Conservation (phyloP, 92 coral and sea anemone species). For the Porites rus region DNA sequence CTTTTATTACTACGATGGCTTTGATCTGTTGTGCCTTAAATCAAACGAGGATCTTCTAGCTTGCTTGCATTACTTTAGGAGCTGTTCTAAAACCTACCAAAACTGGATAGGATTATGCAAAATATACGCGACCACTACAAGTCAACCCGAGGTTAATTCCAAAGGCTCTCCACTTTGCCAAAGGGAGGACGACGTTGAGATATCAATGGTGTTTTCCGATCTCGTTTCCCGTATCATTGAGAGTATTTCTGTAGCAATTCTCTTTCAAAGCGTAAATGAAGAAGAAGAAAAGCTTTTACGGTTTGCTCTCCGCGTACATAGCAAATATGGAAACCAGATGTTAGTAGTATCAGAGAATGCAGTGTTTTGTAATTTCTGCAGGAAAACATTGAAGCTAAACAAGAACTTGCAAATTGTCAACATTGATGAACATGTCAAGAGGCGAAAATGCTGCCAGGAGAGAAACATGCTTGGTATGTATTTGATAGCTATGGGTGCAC, state of each 20-base stretch:
- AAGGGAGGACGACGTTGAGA: conserved; percentile 5
- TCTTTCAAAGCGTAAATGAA: conserved; percentile 18
- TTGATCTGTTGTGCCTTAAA: conserved; percentile 32
- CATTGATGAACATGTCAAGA: conserved; percentile 35
- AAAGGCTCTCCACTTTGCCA: neutral
- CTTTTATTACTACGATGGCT: conserved; percentile 22
- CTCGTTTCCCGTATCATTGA: conserved; percentile 35
- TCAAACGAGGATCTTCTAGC: conserved; percentile 30
- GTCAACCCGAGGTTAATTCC: conserved; percentile 22
- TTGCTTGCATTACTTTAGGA: conserved; percentile 35
- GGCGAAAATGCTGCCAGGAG: conserved; percentile 33
- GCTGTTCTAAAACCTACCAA: conserved; percentile 32
- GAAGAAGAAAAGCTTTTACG: conserved; percentile 34
- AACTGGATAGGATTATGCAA: conserved; percentile 38
- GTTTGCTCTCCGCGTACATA: conserved; percentile 37
- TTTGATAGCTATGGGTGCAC: conserved; percentile 26
- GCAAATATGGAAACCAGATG: conserved; percentile 32
- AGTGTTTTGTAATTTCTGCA: conserved; percentile 32
- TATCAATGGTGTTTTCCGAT: conserved; percentile 30
- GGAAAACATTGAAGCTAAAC: conserved; percentile 41
- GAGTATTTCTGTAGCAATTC: conserved; percentile 34
- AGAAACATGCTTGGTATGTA: conserved; percentile 28
- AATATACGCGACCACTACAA: conserved; percentile 11
- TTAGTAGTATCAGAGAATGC: conserved; percentile 12
- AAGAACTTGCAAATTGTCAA: conserved; percentile 30